Base-by-base conservation (phyloP, 2,888 invertebrate genomes). In the Xestia xanthographa region DNA sequence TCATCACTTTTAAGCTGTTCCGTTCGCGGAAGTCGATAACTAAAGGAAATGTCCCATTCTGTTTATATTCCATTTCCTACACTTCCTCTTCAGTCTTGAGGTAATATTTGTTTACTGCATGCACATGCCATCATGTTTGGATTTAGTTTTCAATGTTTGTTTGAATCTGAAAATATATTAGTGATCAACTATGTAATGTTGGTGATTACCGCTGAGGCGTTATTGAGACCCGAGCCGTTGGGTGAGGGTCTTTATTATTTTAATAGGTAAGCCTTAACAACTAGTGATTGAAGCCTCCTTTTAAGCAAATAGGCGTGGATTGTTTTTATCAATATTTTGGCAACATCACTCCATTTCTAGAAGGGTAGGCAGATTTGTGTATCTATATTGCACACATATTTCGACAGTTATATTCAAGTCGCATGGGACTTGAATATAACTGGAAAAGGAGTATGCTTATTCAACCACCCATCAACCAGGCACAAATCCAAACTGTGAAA, bases 31-130 rank as follows among this genome's bases (percentile, higher is more conserved):
- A 77, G 72, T 68, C 56, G 58, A 70, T 72, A 69, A 68, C 63
- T 62, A 56, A 69, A 77, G 86, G 78, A 83, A 83, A 77, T 62
- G 67, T 20, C 66, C 20, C 14, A 66, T 78, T 77, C 81, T 79
- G 45, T 71, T 76, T 79, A 72, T 73, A 41, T 68, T 70, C 66
- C 73, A 85, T 87, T 87, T 86, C 83, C 79, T 53, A 14, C 12
- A 60, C 38, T 68, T 71, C 82, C 77, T 81, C 60, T 29, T n/a
- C 11, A 56, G 67, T 29, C 77, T 63, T 62, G 62, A 53, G 76
- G 53, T 38, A 38, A 56, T 81, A 70, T 84, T 81, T 83, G 72
- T 77, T 77, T 63, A 63, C 41, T 77, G 62, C 72, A 77, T 79
- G 76, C 73, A 77, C 41, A 60, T 38, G 34, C n/a, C 56, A 58